Conservation (phyloP, 92 coral and sea anemone species). For the Blastomussa wellsi region DNA sequence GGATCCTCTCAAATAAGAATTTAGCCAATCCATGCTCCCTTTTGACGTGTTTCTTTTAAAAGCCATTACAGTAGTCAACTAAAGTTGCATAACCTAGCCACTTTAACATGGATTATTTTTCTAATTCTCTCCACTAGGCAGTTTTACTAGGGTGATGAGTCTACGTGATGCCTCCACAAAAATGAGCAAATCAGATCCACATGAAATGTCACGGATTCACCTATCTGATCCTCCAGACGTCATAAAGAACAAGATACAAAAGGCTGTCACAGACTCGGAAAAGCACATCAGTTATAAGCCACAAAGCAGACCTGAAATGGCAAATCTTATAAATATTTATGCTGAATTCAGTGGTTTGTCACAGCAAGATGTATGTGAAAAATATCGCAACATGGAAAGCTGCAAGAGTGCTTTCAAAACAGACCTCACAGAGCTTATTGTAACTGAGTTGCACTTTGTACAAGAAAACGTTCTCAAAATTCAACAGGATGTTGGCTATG, state of each 20-base stretch:
- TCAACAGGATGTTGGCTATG: slow-evolving; percentile 45
- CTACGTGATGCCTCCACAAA: slow-evolving; percentile 72
- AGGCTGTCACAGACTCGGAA: slow-evolving; percentile 78
- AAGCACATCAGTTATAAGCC: slow-evolving; percentile 71
- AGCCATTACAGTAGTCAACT: too few relatives aligned
- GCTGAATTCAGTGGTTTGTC: slow-evolving; percentile 62
- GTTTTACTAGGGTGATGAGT: slow-evolving; percentile 77
- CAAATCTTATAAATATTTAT: slow-evolving; percentile 74
- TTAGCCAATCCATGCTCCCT: too few relatives aligned
- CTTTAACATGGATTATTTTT: background rate
- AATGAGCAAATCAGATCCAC: slow-evolving; percentile 85
- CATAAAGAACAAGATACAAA: slow-evolving; percentile 64
- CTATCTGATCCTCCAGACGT: slow-evolving; percentile 68
- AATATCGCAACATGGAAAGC: slow-evolving; percentile 58
- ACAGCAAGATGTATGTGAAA: slow-evolving; percentile 48
- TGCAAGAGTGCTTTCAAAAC: slow-evolving; percentile 65
- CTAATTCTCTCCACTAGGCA: slow-evolving; percentile 33
- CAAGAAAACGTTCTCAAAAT: slow-evolving; percentile 42
- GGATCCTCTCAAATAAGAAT: too few relatives aligned
- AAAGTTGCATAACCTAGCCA: too few relatives aligned
- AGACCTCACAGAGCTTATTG: slow-evolving; percentile 68
- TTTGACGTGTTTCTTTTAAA: too few relatives aligned
- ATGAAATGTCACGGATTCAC: slow-evolving; percentile 63
- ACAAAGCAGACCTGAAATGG: slow-evolving; percentile 68
- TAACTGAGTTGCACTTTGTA: slow-evolving; percentile 45